These are phyloP conservation scores for Hypena proboscidalis DNA, from an alignment of 2,888 invertebrate genomes.

Conservation along the genomic window DNA sequence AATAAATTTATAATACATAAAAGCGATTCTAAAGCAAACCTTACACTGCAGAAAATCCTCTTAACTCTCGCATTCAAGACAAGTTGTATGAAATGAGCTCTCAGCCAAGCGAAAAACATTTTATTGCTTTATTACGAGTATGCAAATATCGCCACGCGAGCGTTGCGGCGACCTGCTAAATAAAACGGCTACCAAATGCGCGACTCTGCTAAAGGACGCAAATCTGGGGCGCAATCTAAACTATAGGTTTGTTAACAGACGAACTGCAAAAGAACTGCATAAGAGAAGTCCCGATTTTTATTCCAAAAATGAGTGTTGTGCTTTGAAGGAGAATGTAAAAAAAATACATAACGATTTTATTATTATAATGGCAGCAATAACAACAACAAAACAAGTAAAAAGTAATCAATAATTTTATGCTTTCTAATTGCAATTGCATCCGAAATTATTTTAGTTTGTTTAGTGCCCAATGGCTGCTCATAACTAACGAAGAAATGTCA, in stretches of 20 bases:
- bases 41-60: conserved; percentile 11
- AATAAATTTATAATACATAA: background rate
- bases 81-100: conserved; percentile 48
- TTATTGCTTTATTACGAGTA: conserved; percentile 64
- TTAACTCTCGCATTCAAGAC: conserved; percentile 32
- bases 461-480: too few species aligned
- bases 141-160: conserved; percentile 59
- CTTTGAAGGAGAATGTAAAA: too few species aligned
- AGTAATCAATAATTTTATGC: too few species aligned
- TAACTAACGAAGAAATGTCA: too few species aligned
- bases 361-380: too few species aligned
- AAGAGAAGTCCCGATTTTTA: conserved; percentile 1
- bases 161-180: conserved; percentile 58
- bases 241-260: too few species aligned
- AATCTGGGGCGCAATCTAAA: conserved; percentile 68
- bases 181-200: conserved; percentile 55
- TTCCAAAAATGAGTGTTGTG: background rate
- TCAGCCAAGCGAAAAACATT: conserved; percentile 49
- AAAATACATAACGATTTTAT: too few species aligned
- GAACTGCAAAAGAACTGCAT: background rate
- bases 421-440: too few species aligned
- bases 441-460: too few species aligned
- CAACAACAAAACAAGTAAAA: too few species aligned
- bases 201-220: conserved; percentile 55
- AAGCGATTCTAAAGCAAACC: conserved; percentile 15